Base-by-base conservation (phyloP, 2,113 vertebrate species). In the Dendrocopos noguchii region DNA sequence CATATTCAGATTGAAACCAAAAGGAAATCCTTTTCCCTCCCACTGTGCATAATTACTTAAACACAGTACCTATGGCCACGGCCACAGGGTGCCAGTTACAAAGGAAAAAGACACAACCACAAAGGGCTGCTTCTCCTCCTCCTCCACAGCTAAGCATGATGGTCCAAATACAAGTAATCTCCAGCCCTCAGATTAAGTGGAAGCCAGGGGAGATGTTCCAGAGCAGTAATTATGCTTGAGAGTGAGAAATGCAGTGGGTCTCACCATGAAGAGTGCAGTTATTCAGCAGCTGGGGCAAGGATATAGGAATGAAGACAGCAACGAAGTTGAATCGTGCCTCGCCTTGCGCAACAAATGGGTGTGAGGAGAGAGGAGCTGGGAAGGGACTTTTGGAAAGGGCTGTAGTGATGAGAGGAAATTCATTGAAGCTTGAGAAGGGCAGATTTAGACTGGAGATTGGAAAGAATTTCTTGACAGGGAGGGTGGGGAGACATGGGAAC, bases 161-260 rank as follows among this genome's bases (percentile, higher is more conserved):
- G 47, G 60, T 39, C n/a, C 75, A 72, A 86, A 46, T 60, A 59
- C 74, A 80, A 31, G 8, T n/a, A 66, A 9, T 29, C 17, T 91
- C 50, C 59, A 63, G 12, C 33, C 39, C 64, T 66, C 56, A 70
- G n/a, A 39, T 1, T 4, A 3, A 46, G 21, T 8, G 64, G 60
- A 94, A 91, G 42, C 4, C 16, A 53, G 21, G 29, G 27, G 91
- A 71, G 57, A 22, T 9, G 17, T 36, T 82, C 64, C 59, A 87
- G 50, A 73, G 55, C n/a, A 74, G 16, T n/a, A 82, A 56, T 60
- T 21, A 16, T 1, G 1, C 1, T 1, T 22, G 12, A 47, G 0
- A 0, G 22, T 8, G 31, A 82, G 55, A 67, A 80, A 7, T 0
- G 1, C 63, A 46, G 25, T 34, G 15, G 46, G 17, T 11, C 21